Percentiles rank a stretch among this genome's conserved stretches.
Conservation (phyloP, 2,797 vertebrate genomes). For the Okamejei kenojei region DNA sequence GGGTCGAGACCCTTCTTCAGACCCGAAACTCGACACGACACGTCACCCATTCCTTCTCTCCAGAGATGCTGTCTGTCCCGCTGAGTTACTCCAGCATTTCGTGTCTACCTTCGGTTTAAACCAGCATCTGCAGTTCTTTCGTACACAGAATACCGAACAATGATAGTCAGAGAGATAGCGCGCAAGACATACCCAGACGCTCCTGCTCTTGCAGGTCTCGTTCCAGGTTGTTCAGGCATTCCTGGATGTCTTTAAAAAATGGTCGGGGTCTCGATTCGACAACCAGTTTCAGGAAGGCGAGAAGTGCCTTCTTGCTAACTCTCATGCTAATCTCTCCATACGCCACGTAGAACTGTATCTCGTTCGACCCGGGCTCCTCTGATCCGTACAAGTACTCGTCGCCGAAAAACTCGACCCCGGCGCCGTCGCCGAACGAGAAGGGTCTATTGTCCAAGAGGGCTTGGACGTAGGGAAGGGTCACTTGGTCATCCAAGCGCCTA, state of each 20-base stretch:
- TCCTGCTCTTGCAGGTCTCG: background rate
- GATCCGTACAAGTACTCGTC: constrained; percentile 25
- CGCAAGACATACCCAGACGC: background rate
- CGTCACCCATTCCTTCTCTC: too few species aligned
- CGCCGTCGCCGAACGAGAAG: constrained; percentile 26
- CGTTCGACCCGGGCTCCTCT: constrained; percentile 27
- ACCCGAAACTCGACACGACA: too few species aligned
- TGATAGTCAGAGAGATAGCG: background rate
- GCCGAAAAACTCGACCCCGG: background rate
- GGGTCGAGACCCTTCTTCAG: too few species aligned
- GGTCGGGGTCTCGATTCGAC: constrained; percentile 16
- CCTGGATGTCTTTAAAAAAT: background rate
- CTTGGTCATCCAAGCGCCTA: background rate
- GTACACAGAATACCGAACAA: background rate
- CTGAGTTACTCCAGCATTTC: too few species aligned
- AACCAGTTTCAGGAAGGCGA: background rate
- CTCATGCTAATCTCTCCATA: constrained; percentile 15
- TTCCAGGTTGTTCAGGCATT: background rate
- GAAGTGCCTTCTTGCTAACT: background rate
- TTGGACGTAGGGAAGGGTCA: background rate
- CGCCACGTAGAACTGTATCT: constrained; percentile 30
- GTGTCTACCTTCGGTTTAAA: too few species aligned
- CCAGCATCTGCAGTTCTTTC: too few species aligned
- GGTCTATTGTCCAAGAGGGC: background rate
- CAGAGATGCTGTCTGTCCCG: too few species aligned